Evolutionary conservation across 1,140 invertebrate genomes (phyloP), one percentile per base, ranked within the genome.

Genomic region (Sycophaga agraensis): DNA sequence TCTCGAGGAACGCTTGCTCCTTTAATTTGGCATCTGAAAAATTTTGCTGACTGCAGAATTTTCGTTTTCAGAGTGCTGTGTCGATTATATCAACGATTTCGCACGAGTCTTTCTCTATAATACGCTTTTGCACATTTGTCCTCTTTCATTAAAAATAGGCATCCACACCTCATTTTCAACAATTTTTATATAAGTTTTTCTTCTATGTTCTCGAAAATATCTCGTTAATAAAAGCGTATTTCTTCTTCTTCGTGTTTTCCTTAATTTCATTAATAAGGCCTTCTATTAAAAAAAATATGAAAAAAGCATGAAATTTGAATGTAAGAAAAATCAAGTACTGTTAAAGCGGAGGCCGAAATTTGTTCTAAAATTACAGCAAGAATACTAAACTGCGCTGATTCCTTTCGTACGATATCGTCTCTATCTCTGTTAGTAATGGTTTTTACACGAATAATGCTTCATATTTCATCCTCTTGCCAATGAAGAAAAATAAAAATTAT

Each of bases 141-240:
- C 2, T 40, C 37, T 53, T 43, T 2, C 48, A 51, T 43, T 53
- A 62, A 62, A 62, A 62, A 51, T 51, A 26, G 19, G 43, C 40
- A 49, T 55, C n/a, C 59, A 37, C 16, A 39, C 19, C 24, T 40
- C 16, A 24, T 8, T 55, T 56, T 56, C 21, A 62, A 62, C 53
- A 62, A 62, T 62, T 62, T 62, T 55, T 56, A 50, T 62, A 48
- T 35, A 21, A 12, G 21, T 43, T 61, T 55, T 54, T 56, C 40
- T 22, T 51, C 48, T 45, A 37, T 49, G 22, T 22, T 56, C 17
- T 56, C 37, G 43, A 62, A 62, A 62, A 62, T 62, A 62, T 62
- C n/a, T 40, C 34, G 34, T 46, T 17, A 6, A 31, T 48, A 61
- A 40, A 54, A 54, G 48, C 40, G 31, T 61, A 28, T 55, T 14